Evolutionary conservation across 1,140 invertebrate genomes (phyloP), one percentile per base, ranked within the genome.

Genomic region (Seison nebaliae): DNA sequence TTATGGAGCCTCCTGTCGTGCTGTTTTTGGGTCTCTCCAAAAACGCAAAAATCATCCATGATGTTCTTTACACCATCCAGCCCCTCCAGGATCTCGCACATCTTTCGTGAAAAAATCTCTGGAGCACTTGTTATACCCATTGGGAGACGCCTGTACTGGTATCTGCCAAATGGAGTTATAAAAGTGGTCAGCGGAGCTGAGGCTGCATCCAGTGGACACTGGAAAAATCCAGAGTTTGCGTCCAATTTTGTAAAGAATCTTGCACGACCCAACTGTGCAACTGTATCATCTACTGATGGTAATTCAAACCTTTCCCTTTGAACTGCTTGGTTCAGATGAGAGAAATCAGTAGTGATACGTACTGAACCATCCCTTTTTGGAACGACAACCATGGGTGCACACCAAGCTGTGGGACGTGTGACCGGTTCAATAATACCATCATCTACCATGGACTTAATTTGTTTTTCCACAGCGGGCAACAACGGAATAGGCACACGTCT

Each of bases 211-310:
- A 47, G 29, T 24, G 38, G 35, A 4, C 45, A 18, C 12, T 48
- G 42, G 28, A 34, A 56, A 46, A 63, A 65, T 8, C 55, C 54
- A 19, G 51, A 43, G 33, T 54, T 54, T 5, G 54, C 53, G 53
- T 66, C 61, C 11, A 65, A 36, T 23, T 53, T 55, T 4, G 50
- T 53, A 47, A 64, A 66, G 22, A 55, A 40, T 48, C 51, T 55
- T 36, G 54, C 49, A 19, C 51, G 51, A 18, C 43, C 24, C 20
- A 65, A 43, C 28, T 54, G 14, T 12, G 40, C 32, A 22, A 42
- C 26, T 4, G 43, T 41, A 9, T 46, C 43, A 5, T 48, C 43
- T 12, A 44, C 15, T 9, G 33, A 36, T 30, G 43, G 43, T 26
- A 36, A n/a, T 4, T 24, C 21, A 21, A 26, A 26, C 24, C 31